Base-by-base conservation (phyloP, 2,888 invertebrate genomes). In the Eumacrocentrus americanus region DNA sequence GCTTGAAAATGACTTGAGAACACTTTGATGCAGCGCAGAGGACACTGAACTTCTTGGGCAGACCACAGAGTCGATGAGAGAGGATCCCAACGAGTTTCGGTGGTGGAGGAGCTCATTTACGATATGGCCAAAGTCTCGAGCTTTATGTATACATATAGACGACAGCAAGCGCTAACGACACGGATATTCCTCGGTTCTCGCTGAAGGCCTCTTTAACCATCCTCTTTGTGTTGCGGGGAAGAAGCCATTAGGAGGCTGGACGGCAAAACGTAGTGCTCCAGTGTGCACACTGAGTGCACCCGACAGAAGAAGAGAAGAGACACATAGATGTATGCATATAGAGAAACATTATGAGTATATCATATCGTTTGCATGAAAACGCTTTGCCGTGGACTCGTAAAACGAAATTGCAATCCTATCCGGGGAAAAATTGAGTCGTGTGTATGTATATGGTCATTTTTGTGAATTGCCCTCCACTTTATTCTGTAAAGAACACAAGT, bases 201-300 rank as follows among this genome's bases (percentile, higher is more conserved):
- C 9, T 18, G 18, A 40, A 42, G 12, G 12, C 20, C 22, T n/a
- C 37, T 51, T 18, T 25, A 52, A 40, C 40, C 16, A 6, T 23
- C 40, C 25, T 40, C 52, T 40, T 52, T 52, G 52, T 52, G 9
- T 16, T n/a, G n/a, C n/a, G 42, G 48, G 12, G 57, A 63, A 61
- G 57, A 61, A 63, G 61, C 59, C 61, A 61, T 65, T 65, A 56
- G 60, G 47, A 62, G 48, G 58, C 55, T 44, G 58, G 61, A 61
- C 61, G 35, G 40, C 29, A 58, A 58, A 56, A 34, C 51, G 40
- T 46, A 51, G 51, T 47, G 35, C 46, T n/a, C 23, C 52, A 46
- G 46, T 62, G 58, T 58, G 3, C 51, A 38, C 38, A 55, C 54
- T 34, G 54, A 58, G 60, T 55, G 62, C n/a, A 18, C n/a, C n/a